phyloP scores from a whole-genome alignment of 2,113 vertebrate species.

The Calcarius ornatus region DNA sequence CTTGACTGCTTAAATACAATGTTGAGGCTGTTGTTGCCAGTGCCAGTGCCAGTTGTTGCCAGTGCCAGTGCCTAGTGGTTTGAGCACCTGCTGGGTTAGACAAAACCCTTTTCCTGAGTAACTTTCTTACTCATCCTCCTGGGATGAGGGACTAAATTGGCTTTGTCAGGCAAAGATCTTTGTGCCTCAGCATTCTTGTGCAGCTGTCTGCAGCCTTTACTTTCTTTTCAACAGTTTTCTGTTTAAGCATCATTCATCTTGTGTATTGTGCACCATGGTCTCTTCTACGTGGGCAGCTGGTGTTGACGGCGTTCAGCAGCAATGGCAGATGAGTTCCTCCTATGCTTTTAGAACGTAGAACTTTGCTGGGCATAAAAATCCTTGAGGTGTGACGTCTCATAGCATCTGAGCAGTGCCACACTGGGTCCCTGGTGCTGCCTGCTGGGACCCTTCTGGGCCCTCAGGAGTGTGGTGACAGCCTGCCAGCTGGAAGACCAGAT shows the following conservation, averaged over 20 bases:
- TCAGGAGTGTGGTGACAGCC: neutral
- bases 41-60: neutral
- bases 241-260: neutral
- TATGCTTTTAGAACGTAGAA: neutral
- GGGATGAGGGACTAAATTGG: neutral
- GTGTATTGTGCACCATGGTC: neutral
- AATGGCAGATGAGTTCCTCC: neutral
- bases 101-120: neutral
- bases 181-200: neutral
- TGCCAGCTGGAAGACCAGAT: neutral
- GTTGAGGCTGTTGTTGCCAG: neutral
- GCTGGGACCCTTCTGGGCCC: neutral
- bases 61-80: neutral
- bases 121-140: neutral
- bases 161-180: neutral
- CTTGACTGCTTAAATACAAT: neutral
- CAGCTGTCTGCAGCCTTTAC: neutral
- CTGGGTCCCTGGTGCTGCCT: neutral
- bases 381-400: fast-evolving
- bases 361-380: neutral
- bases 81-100: neutral
- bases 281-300: neutral
- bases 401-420: neutral
- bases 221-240: neutral
- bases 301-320: neutral